Conservation (phyloP, 2,888 invertebrate genomes). For the Agriotes lineatus region DNA sequence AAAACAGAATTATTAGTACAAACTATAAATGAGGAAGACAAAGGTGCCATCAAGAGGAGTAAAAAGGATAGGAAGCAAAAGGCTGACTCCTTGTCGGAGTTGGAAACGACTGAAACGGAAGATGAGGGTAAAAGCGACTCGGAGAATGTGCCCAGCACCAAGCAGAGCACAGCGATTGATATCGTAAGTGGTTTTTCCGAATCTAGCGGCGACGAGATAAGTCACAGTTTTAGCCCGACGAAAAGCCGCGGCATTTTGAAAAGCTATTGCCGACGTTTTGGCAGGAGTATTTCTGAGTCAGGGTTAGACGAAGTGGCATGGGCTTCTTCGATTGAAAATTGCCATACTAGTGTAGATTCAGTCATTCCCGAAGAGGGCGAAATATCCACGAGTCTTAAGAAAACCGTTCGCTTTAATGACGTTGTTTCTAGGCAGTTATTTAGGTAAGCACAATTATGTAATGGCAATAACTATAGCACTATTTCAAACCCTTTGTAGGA, state of each 20-base stretch:
- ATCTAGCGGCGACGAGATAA: conserved; percentile 73
- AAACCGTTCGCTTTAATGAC: conserved; percentile 90
- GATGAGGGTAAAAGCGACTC: conserved; percentile 12
- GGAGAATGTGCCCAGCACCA: conserved; percentile 22
- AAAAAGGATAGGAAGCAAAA: conserved; percentile 29
- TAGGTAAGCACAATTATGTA: conserved; percentile 79
- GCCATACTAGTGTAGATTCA: conserved; percentile 74
- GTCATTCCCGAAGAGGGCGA: conserved; percentile 80
- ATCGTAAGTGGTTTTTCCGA: conserved; percentile 69
- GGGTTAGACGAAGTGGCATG: conserved; percentile 70
- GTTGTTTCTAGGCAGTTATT: conserved; percentile 85
- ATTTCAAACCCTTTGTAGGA: too few relatives aligned
- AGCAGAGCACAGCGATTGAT: conserved; percentile 54
- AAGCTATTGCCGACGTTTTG: conserved; percentile 65
- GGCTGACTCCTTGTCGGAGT: background rate
- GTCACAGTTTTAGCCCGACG: conserved; percentile 64
- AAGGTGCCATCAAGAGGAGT: conserved; percentile 9
- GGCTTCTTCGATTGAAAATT: conserved; percentile 74
- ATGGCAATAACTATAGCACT: too few relatives aligned
- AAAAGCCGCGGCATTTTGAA: conserved; percentile 77
- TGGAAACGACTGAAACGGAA: conserved; percentile 19
- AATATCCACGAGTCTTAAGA: conserved; percentile 78
- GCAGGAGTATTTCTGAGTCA: conserved; percentile 79
- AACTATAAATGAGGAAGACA: background rate
- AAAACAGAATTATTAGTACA: background rate